Conservation (phyloP, 2,888 invertebrate genomes). For the Orchesella flavescens region DNA sequence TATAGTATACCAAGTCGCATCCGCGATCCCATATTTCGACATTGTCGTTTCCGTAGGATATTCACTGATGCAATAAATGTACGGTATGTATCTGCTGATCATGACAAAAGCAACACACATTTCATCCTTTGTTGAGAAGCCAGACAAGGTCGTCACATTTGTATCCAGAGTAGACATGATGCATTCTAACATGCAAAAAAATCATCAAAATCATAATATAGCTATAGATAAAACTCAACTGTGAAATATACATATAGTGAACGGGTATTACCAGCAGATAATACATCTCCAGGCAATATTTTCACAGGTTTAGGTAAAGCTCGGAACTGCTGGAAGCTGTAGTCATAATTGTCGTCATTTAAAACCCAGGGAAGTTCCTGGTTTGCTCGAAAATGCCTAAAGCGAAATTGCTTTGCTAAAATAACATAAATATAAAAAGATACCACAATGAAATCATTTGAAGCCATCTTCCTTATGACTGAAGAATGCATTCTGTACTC, state of each 20-base stretch:
- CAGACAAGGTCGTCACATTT: neutral
- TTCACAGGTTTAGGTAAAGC: neutral
- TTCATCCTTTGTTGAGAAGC: conserved; percentile 5
- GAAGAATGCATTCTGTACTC: too few species aligned
- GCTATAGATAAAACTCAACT: neutral
- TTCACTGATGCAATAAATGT: conserved; percentile 7
- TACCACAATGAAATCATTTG: too few species aligned
- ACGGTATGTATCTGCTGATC: neutral
- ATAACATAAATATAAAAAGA: too few species aligned
- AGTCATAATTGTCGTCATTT: conserved; percentile 33
- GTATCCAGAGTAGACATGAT: neutral
- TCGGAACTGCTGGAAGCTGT: conserved; percentile 34
- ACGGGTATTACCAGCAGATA: neutral
- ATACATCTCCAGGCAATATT: conserved; percentile 35
- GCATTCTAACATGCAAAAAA: neutral
- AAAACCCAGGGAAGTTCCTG: conserved; percentile 24
- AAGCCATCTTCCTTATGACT: too few species aligned
- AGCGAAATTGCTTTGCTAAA: too few species aligned
- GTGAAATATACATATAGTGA: neutral
- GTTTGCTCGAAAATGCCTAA: conserved; percentile 24
- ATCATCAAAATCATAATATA: neutral
- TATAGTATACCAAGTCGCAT: conserved; percentile 13
- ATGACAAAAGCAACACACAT: conserved; percentile 13
- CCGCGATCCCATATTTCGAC: conserved; percentile 8
- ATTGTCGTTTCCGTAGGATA: neutral